A percentile compares a stretch with the other conserved stretches of the same genome.
Conservation (phyloP, 2,888 invertebrate species). For the Diploptera punctata region DNA sequence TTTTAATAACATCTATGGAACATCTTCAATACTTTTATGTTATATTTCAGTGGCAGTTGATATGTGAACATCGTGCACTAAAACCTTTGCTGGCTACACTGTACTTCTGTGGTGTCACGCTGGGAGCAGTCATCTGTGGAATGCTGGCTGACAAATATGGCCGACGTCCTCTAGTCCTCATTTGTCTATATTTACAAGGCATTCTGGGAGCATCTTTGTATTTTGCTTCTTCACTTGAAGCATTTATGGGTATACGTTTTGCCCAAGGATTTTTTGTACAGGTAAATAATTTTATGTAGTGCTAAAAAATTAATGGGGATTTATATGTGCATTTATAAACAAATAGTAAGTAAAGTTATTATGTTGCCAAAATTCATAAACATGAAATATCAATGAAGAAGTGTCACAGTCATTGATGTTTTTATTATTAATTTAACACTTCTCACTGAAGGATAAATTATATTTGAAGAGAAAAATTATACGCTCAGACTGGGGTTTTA, state of each 20-base stretch:
- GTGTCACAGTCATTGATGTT: too few species aligned
- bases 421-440: too few species aligned
- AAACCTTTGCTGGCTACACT: constrained; percentile 51
- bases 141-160: constrained; percentile 55
- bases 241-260: constrained; percentile 54
- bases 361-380: too few species aligned
- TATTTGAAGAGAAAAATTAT: too few species aligned
- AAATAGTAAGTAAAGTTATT: too few species aligned
- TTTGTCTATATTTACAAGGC: constrained; percentile 55
- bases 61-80: constrained; percentile 53
- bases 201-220: constrained; percentile 48
- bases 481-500: too few species aligned
- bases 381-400: too few species aligned
- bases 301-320: not conserved
- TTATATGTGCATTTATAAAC: too few species aligned
- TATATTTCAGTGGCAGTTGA: constrained; percentile 52
- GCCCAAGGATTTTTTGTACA: constrained; percentile 58
- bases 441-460: too few species aligned
- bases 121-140: constrained; percentile 56
- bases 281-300: constrained; percentile 42
- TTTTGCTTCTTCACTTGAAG: constrained; percentile 49
- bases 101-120: constrained; percentile 54
- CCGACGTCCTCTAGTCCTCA: constrained; percentile 54
- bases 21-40: too few species aligned
- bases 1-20: too few species aligned